A percentile compares a stretch with the other conserved stretches of the same genome.
Evolutionary conservation across 2,888 invertebrate species (phyloP).

Genomic region (Meloe dianella): DNA sequence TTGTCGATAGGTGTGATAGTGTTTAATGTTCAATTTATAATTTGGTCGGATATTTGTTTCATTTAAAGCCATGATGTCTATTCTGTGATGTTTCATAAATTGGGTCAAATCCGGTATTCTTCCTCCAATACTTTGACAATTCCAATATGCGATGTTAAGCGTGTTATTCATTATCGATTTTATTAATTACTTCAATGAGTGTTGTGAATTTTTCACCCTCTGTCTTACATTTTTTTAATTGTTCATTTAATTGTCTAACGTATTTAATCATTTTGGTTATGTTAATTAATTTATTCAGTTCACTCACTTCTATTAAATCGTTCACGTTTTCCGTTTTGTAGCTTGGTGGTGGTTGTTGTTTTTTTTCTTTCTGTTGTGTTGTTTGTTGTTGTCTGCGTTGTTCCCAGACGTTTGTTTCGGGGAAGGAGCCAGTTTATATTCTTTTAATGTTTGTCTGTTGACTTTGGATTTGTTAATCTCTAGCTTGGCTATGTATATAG

Average conservation of each 20-base stretch:
- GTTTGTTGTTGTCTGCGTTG: not conserved
- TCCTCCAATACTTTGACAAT: not conserved
- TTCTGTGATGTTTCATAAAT: not conserved
- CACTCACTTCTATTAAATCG: not conserved
- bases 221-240: not conserved
- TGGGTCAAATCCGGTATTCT: not conserved
- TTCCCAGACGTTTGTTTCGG: not conserved
- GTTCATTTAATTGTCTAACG: not conserved
- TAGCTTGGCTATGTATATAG: not conserved
- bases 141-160: not conserved
- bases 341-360: not conserved
- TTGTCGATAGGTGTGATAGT: not conserved
- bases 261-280: not conserved
- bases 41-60: not conserved
- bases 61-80: slow-evolving; percentile 4
- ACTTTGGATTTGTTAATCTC: not conserved
- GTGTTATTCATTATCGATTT: not conserved
- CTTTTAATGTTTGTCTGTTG: not conserved
- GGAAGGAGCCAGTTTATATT: not conserved
- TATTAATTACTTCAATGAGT: not conserved
- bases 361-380: not conserved
- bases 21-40: not conserved
- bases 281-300: not conserved
- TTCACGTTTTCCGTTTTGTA: not conserved
- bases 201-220: not conserved